phyloP scores from a whole-genome alignment of 2,888 invertebrate species.

The Branchipolynoe longqiensis region DNA sequence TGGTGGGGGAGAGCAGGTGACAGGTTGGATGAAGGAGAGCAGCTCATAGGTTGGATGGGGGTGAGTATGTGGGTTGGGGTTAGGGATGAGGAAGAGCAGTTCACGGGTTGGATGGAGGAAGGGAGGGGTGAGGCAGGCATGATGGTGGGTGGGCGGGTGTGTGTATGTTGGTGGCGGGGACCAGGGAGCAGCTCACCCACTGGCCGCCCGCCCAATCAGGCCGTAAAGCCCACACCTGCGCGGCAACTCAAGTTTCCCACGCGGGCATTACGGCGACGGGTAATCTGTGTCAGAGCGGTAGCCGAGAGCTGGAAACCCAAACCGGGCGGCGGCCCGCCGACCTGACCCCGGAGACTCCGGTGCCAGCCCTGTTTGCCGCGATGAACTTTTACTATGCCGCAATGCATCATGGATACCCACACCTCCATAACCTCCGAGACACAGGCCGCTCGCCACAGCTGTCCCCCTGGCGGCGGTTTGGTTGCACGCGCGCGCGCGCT shows the following conservation, averaged over 20 bases:
- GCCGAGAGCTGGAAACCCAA: slow-evolving; percentile 10
- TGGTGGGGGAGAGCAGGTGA: background rate
- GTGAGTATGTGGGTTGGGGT: too few species aligned
- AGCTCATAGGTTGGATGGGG: too few species aligned
- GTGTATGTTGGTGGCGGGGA: background rate
- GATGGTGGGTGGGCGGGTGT: background rate
- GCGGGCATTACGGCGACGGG: slow-evolving; percentile 1
- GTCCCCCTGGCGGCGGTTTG: too few species aligned
- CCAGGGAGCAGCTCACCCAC: background rate
- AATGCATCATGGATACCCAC: too few species aligned
- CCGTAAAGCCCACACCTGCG: slow-evolving; percentile 56
- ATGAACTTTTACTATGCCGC: slow-evolving; percentile 1
- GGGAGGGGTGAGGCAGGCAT: slow-evolving; percentile 2
- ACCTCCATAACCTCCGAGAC: too few species aligned
- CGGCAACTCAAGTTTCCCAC: slow-evolving; percentile 42
- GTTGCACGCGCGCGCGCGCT: too few species aligned
- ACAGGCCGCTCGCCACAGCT: background rate
- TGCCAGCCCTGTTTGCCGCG: background rate
- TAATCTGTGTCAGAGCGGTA: slow-evolving; percentile 10
- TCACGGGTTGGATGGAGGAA: too few species aligned
- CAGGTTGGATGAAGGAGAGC: background rate
- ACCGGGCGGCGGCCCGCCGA: background rate
- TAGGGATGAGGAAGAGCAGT: too few species aligned
- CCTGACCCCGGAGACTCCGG: background rate
- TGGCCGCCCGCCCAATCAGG: slow-evolving; percentile 42